phyloP scores from a whole-genome alignment of 2,888 invertebrate species.

The Spialia ferax region DNA sequence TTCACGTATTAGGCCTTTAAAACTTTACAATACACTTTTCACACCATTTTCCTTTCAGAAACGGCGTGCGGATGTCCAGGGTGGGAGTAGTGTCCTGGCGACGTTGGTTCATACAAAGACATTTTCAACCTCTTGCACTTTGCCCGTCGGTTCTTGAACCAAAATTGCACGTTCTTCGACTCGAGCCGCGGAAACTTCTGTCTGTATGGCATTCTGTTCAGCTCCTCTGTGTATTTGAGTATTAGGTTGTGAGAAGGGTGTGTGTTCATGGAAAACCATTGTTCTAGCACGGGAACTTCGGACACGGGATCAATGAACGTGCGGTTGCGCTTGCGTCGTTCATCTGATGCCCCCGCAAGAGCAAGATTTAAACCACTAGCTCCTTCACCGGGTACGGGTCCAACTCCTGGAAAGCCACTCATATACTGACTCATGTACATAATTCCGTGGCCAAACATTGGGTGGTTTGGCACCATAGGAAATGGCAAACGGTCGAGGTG shows the following conservation, averaged over 20 bases:
- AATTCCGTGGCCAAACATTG: slow-evolving; percentile 95
- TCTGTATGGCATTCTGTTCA: slow-evolving; percentile 98
- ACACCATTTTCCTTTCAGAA: slow-evolving; percentile 82
- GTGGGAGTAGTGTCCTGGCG: slow-evolving; percentile 88
- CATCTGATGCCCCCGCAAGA: slow-evolving; percentile 90
- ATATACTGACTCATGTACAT: slow-evolving; percentile 98
- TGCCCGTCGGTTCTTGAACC: slow-evolving; percentile 99
- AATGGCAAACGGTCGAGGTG: slow-evolving; percentile 87
- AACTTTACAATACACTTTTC: slow-evolving; percentile 45
- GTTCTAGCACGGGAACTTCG: slow-evolving; percentile 97
- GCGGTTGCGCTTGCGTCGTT: slow-evolving; percentile 97
- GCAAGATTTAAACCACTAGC: slow-evolving; percentile 88
- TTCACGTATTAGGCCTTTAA: slow-evolving; percentile 24
- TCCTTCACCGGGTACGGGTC: slow-evolving; percentile 84
- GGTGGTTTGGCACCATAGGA: slow-evolving; percentile 93
- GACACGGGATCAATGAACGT: slow-evolving; percentile 99
- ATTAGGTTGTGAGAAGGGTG: slow-evolving; percentile 99
- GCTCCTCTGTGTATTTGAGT: slow-evolving; percentile 98
- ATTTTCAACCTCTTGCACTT: slow-evolving; percentile 98
- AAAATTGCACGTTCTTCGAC: slow-evolving; percentile 99
- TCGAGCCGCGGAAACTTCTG: slow-evolving; percentile 99
- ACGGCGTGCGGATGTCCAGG: slow-evolving; percentile 84
- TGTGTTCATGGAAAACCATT: slow-evolving; percentile 99
- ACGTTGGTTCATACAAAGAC: slow-evolving; percentile 93
- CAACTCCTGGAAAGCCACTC: slow-evolving; percentile 84